These are phyloP conservation scores for Sebastes hubbsi DNA, from an alignment of 2,797 vertebrate genomes.

Conservation along the genomic window DNA sequence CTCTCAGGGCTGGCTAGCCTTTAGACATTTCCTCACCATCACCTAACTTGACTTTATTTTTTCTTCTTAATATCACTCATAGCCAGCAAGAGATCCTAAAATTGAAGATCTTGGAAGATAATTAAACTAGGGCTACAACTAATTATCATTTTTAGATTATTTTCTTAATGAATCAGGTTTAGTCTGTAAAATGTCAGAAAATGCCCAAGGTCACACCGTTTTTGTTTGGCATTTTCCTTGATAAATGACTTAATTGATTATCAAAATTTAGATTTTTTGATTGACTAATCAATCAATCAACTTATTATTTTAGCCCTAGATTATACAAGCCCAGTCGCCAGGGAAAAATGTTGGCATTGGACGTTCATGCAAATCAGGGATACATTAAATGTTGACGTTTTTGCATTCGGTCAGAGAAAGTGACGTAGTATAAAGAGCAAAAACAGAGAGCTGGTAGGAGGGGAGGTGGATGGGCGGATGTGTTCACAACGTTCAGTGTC, in stretches of 20 bases:
- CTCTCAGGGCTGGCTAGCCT: neutral
- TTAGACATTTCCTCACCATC: slow-evolving; percentile 20
- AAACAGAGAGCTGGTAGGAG: too few relatives aligned
- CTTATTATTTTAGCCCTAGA: neutral
- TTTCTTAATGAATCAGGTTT: neutral
- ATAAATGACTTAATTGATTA: neutral
- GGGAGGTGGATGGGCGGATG: too few relatives aligned
- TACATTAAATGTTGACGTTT: too few relatives aligned
- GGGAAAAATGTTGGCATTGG: too few relatives aligned
- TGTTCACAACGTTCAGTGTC: too few relatives aligned
- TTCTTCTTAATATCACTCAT: neutral
- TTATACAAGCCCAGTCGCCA: too few relatives aligned
- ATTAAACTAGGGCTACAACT: neutral
- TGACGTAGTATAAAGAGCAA: too few relatives aligned
- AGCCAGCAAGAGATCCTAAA: neutral
- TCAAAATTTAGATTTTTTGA: neutral
- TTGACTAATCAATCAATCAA: neutral
- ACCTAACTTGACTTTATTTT: neutral
- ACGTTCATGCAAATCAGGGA: too few relatives aligned
- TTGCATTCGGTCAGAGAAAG: too few relatives aligned
- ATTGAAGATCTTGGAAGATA: neutral
- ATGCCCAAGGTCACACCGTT: neutral
- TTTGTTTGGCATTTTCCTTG: neutral
- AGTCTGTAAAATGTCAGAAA: neutral
- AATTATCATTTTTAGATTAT: neutral